Evolutionary conservation across 1,140 invertebrate species (phyloP), one percentile per base, ranked within the genome.

Genomic region (Portunus trituberculatus): DNA sequence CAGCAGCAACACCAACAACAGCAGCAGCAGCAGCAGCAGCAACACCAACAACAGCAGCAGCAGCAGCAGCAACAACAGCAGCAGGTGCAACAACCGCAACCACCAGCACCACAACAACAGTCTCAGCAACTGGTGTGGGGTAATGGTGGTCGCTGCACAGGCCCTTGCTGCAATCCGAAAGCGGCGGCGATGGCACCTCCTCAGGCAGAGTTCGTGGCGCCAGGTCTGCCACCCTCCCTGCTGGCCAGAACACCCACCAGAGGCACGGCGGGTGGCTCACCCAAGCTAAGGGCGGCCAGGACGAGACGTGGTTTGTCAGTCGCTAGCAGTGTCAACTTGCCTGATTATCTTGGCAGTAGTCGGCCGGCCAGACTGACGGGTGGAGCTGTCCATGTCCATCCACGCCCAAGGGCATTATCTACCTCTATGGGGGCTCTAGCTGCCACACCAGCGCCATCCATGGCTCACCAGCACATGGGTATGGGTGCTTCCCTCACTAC

Each of bases 351-450:
- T 29, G 95, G 95, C 92, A 95, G 29, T 48, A 91, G 92, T 31
- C 95, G 95, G 14, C 95, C 95, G 67, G 95, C 88, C 52, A 90
- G 95, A 89, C 52, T 93, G 45, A 84, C 95, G 16, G 92, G 95
- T 32, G 95, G 92, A 45, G 92, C 92, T 67, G 92, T 93, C 52
- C 95, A 95, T 82, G 95, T 86, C 92, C 95, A 95, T 83, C 92
- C 95, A 89, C 95, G 95, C 95, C 95, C 95, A 89, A 86, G 95
- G 92, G 95, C 95, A 82, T 67, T 95, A 93, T 95, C 95, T 95
- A 95, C 95, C 95, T 95, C 95, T 95, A 95, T 95, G 95, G 95
- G 95, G 32, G 95, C 95, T 93, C 87, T 95, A 31, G 92, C 95
- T 20, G 95, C 95, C 32, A 91, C 95, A 88, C 95, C 95, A 48